Percentiles rank a stretch among this genome's conserved stretches.
Conservation (phyloP, 2,113 vertebrate species). For the Sinocyclocheilus maitianheensis region DNA sequence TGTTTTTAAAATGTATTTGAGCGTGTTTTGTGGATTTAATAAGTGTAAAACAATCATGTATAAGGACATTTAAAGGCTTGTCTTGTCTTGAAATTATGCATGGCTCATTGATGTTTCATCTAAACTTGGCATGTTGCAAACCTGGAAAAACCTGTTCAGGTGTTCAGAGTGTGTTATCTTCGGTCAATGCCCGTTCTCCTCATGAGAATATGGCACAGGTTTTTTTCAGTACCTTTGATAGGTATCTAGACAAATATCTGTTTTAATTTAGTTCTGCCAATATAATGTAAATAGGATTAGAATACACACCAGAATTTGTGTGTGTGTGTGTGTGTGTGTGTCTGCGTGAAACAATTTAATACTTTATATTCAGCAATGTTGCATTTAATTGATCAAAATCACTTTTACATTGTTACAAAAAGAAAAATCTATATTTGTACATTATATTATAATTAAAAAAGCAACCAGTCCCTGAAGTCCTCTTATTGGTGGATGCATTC, state of each 20-base stretch:
- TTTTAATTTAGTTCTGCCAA: background rate
- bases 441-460: constrained; percentile 21
- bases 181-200: constrained; percentile 12
- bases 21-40: background rate
- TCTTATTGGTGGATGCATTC: constrained; percentile 65
- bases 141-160: constrained; percentile 53
- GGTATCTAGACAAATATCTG: background rate
- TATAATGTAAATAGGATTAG: background rate
- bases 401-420: too few relatives aligned
- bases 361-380: too few relatives aligned
- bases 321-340: too few relatives aligned
- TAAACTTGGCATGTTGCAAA: constrained; percentile 37
- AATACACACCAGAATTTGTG: background rate
- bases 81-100: constrained; percentile 49
- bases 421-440: background rate
- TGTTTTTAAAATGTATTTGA: background rate
- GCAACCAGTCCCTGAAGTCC: constrained; percentile 38
- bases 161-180: constrained; percentile 37
- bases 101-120: constrained; percentile 38
- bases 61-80: constrained; percentile 26
- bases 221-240: background rate
- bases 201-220: too few relatives aligned
- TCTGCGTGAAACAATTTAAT: too few relatives aligned
- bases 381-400: too few relatives aligned
- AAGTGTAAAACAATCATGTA: background rate